A percentile compares a stretch with the other conserved stretches of the same genome.
Conservation (phyloP, 2,113 vertebrate genomes). For the Leucoraja erinaceus region DNA sequence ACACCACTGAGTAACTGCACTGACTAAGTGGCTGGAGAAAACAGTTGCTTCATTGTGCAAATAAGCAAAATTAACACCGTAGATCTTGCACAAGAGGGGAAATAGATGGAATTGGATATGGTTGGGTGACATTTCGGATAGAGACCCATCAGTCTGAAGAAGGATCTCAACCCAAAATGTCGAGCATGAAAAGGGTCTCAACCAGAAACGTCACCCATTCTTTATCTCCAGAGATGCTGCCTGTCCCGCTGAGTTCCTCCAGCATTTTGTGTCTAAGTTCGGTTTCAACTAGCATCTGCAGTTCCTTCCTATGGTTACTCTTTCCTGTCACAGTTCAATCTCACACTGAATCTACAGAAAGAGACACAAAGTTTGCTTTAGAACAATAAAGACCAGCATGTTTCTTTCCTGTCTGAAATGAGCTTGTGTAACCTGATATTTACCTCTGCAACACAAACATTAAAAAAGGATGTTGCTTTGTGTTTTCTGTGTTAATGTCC, state of each 20-base stretch:
- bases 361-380: background rate
- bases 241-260: too few relatives aligned
- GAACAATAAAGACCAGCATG: background rate
- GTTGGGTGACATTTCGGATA: too few relatives aligned
- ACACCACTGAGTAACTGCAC: background rate
- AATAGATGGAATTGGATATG: too few relatives aligned
- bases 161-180: too few relatives aligned
- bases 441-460: conserved; percentile 1
- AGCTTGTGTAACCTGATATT: background rate
- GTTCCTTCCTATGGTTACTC: background rate
- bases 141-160: too few relatives aligned
- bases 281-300: too few relatives aligned
- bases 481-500: background rate
- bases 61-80: background rate
- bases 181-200: too few relatives aligned
- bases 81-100: background rate
- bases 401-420: background rate
- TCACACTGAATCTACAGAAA: background rate
- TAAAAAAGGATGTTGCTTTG: background rate
- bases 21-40: background rate
- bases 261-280: too few relatives aligned
- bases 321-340: background rate
- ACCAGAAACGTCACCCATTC: too few relatives aligned
- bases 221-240: too few relatives aligned
- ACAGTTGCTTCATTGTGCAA: background rate